Base-by-base conservation (phyloP, 2,797 vertebrate species). In the Arrhamphus sclerolepis region DNA sequence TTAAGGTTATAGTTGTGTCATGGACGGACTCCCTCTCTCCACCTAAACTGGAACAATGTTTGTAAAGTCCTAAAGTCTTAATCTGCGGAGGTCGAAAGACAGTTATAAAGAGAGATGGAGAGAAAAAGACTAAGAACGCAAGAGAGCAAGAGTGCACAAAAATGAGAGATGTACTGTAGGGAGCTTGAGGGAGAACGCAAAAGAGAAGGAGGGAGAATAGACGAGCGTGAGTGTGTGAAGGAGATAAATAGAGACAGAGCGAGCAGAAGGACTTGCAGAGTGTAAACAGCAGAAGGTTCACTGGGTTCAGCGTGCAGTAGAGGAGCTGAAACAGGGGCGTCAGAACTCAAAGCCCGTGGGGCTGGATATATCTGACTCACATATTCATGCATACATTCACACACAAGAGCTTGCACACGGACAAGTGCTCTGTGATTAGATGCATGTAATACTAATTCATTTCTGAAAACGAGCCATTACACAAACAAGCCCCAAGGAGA, bases 251-350 rank as follows among this genome's bases (percentile, higher is more conserved):
- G 81, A 86, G 82, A 85, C 66, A 51, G 66, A 81, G 77, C 13
- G 31, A 81, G 66, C 61, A 38, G 56, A 75, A 78, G 79, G 76
- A 82, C 78, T 80, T 69, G 80, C 75, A 74, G 87, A 72, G 78
- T 80, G 83, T 89, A 87, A 85, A 89, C 86, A 91, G 82, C 82
- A 87, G 84, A 84, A 85, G 87, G 89, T 90, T 91, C 89, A 89
- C 44, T 70, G 81, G 87, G 90, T 91, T 90, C 88, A 87, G 79
- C 78, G 62, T 85, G 85, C 87, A 84, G 84, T 57, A 75, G 79
- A 85, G 77, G 80, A 90, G 86, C 78, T 86, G 80, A 87, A 80
- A 88, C 88, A 89, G 81, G 88, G 88, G 81, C 87, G 79, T 87
- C 86, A 87, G 86, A 88, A 85, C 77, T 83, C 24, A 13, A 82